Evolutionary conservation across 2,888 invertebrate genomes (phyloP).

Genomic region (Xestia ashworthii): DNA sequence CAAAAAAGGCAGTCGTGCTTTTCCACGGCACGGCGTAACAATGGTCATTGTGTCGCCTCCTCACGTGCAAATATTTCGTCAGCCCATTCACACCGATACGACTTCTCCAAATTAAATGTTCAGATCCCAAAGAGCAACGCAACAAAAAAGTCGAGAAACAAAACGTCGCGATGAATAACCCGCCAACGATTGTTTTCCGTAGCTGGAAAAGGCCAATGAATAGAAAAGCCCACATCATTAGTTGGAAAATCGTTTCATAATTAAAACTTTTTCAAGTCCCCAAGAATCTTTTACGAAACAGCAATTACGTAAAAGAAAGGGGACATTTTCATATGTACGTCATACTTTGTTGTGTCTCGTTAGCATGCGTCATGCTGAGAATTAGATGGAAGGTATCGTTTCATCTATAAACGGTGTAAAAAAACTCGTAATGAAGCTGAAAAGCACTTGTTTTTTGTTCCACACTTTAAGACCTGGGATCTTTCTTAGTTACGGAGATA

Average conservation of each 20-base stretch:
- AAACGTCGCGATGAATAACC: conserved; percentile 29
- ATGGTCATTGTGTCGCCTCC: conserved; percentile 2
- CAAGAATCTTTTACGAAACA: neutral
- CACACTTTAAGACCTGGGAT: no score
- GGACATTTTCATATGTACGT: neutral
- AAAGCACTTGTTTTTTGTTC: no score
- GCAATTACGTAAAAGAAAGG: neutral
- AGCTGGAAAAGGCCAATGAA: conserved; percentile 25
- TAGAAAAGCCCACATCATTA: conserved; percentile 38
- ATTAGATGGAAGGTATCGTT: neutral
- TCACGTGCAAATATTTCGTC: neutral
- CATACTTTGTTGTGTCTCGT: neutral
- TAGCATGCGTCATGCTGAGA: neutral
- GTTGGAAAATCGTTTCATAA: conserved; percentile 29
- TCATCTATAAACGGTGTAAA: neutral
- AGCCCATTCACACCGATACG: conserved; percentile 15
- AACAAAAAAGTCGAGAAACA: conserved; percentile 28
- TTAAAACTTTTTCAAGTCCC: conserved; percentile 27
- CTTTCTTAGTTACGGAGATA: no score
- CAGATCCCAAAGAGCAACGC: neutral
- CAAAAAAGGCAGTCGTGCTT: neutral
- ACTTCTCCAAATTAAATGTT: conserved; percentile 25
- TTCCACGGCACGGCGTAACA: neutral
- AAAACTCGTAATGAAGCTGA: no score
- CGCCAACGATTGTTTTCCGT: conserved; percentile 35